phyloP scores from a whole-genome alignment of 37 sponge, comb jelly and placozoan genomes.

The Tethya wilhelma region DNA sequence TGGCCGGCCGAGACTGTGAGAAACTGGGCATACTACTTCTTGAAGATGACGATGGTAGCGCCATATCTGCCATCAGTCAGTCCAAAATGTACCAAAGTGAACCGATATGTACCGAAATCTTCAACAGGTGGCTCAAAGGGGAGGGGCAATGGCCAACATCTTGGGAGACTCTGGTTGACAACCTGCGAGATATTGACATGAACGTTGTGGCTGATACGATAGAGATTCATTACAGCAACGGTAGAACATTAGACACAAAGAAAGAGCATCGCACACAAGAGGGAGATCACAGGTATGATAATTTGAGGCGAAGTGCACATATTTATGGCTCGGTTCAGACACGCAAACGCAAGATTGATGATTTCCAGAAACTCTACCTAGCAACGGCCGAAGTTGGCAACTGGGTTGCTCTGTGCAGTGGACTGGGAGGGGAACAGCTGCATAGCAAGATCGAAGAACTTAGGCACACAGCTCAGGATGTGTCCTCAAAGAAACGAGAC shows the following conservation, averaged over 20 bases:
- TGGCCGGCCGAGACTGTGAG: too few species aligned
- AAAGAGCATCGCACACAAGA: too few species aligned
- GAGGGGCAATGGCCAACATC: neutral
- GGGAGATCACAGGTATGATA: too few species aligned
- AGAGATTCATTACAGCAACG: neutral
- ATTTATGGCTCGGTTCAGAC: too few species aligned
- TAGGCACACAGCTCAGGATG: neutral
- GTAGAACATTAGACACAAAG: too few species aligned
- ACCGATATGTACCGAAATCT: too few species aligned
- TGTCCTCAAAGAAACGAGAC: neutral
- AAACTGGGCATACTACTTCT: slow-evolving; percentile 8
- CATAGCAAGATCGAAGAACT: neutral
- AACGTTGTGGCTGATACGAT: neutral
- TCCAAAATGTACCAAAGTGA: neutral
- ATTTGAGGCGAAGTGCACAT: too few species aligned
- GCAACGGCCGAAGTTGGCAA: neutral
- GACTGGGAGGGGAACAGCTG: neutral
- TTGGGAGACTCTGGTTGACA: neutral
- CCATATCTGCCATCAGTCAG: neutral
- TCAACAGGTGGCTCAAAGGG: too few species aligned
- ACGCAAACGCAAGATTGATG: too few species aligned
- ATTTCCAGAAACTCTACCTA: too few species aligned
- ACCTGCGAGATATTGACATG: neutral
- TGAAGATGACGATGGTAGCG: neutral
- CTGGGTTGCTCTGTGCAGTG: neutral